These are phyloP conservation scores for Epinephelus fuscoguttatus DNA, from an alignment of 2,113 vertebrate genomes.

Conservation along the genomic window DNA sequence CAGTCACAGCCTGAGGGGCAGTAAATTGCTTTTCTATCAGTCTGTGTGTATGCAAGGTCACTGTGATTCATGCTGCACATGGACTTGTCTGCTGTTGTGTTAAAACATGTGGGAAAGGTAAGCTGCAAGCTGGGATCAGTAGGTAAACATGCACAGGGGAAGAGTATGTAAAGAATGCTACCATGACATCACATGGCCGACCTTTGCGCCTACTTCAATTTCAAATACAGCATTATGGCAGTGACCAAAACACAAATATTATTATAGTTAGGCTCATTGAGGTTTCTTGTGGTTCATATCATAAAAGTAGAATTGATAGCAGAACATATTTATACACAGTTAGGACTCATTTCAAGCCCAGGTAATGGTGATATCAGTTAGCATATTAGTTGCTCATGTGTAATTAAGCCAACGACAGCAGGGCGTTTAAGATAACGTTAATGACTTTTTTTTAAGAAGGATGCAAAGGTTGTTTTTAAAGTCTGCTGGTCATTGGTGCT, in stretches of 20 bases:
- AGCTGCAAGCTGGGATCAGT: conserved; percentile 33
- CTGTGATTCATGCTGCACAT: conserved; percentile 67
- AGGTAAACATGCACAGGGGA: conserved; percentile 62
- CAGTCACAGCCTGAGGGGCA: conserved; percentile 49
- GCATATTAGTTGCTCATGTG: background rate
- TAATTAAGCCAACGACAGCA: background rate
- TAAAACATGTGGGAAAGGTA: conserved; percentile 45
- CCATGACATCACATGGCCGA: conserved; percentile 44
- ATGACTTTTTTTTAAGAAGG: background rate
- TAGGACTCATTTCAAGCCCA: no score
- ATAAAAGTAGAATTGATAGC: background rate
- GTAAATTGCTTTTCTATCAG: conserved; percentile 9
- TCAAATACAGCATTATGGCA: background rate
- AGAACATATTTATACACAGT: background rate
- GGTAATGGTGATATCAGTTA: background rate
- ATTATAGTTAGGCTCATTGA: background rate
- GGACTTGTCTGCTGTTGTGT: conserved; percentile 30
- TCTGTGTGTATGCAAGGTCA: conserved; percentile 45
- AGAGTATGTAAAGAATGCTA: conserved; percentile 63
- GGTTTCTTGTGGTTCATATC: background rate
- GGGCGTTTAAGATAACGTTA: background rate
- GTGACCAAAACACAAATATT: background rate
- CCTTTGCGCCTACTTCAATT: conserved; percentile 21
- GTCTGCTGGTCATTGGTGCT: no score
- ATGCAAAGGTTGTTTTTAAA: conserved; percentile 1